Evolutionary conservation across 1,140 invertebrate genomes (phyloP).

Genomic region (Pomphorhynchus laevis): DNA sequence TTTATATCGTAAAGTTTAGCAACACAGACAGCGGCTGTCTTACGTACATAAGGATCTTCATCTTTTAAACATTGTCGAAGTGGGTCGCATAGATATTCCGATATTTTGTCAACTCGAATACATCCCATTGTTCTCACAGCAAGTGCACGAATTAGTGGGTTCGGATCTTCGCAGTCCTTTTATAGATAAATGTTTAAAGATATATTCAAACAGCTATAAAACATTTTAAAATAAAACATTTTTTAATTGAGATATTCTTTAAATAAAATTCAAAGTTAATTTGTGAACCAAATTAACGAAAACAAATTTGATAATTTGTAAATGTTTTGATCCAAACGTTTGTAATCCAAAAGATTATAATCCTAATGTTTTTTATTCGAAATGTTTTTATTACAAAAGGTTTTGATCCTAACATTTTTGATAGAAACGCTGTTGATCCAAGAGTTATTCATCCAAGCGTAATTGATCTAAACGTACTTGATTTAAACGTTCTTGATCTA

Average conservation of each 20-base stretch:
- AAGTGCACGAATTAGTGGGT: constrained; percentile 79
- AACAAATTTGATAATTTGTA: not conserved
- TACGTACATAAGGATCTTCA: constrained; percentile 93
- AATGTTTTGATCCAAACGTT: too few species aligned
- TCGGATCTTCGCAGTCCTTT: constrained; percentile 96
- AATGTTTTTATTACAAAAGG: too few species aligned
- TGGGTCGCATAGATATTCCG: constrained; percentile 93
- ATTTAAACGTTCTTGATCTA: too few species aligned
- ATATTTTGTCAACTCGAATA: constrained; percentile 97
- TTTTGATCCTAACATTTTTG: too few species aligned
- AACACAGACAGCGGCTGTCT: constrained; percentile 94
- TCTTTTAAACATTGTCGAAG: constrained; percentile 71
- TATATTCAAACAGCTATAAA: not conserved
- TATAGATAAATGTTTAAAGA: constrained; percentile 7
- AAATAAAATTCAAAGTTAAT: too few species aligned
- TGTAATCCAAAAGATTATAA: too few species aligned
- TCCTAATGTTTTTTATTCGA: too few species aligned
- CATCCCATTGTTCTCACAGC: constrained; percentile 98
- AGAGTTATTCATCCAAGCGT: too few species aligned
- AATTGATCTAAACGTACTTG: too few species aligned
- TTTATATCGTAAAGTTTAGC: constrained; percentile 97
- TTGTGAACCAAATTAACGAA: constrained; percentile 6
- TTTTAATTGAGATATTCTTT: not conserved
- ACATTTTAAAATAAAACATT: not conserved
- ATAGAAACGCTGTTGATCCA: too few species aligned